Conservation (phyloP, 2,888 invertebrate species). For the Blastobasis lacticolella region DNA sequence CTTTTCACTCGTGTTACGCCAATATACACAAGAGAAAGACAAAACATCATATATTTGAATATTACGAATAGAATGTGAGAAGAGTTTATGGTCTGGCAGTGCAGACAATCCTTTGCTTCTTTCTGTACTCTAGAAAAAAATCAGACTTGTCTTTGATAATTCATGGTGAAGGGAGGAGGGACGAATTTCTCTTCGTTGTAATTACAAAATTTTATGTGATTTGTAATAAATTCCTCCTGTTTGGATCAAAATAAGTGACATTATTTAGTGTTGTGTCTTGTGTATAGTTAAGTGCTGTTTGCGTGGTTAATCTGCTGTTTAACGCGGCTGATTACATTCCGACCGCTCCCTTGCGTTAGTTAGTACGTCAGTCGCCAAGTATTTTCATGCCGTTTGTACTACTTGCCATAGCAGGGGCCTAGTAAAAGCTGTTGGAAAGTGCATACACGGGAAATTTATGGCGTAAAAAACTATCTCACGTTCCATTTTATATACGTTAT, state of each 20-base stretch:
- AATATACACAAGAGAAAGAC: too few species aligned
- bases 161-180: conserved; percentile 59
- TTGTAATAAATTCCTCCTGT: conserved; percentile 45
- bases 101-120: too few species aligned
- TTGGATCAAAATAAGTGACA: conserved; percentile 49
- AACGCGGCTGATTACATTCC: conserved; percentile 48
- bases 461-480: conserved; percentile 65
- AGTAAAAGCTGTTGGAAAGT: conserved; percentile 74
- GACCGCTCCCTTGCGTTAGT: conserved; percentile 69
- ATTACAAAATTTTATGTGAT: conserved; percentile 44
- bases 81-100: too few species aligned
- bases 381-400: conserved; percentile 70
- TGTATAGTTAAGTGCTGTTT: conserved; percentile 37
- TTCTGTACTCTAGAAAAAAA: background rate
- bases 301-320: conserved; percentile 28
- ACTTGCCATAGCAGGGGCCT: conserved; percentile 61
- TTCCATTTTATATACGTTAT: conserved; percentile 45
- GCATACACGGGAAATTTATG: conserved; percentile 57
- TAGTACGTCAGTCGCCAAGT: conserved; percentile 63
- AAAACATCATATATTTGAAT: too few species aligned
- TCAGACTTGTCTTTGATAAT: conserved; percentile 50
- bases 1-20: too few species aligned
- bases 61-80: too few species aligned
- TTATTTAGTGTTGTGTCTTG: conserved; percentile 39
- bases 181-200: conserved; percentile 66